Evolutionary conservation across 2,113 vertebrate genomes (phyloP), one percentile per base, ranked within the genome.

Genomic region (Eudyptes chrysolophus): DNA sequence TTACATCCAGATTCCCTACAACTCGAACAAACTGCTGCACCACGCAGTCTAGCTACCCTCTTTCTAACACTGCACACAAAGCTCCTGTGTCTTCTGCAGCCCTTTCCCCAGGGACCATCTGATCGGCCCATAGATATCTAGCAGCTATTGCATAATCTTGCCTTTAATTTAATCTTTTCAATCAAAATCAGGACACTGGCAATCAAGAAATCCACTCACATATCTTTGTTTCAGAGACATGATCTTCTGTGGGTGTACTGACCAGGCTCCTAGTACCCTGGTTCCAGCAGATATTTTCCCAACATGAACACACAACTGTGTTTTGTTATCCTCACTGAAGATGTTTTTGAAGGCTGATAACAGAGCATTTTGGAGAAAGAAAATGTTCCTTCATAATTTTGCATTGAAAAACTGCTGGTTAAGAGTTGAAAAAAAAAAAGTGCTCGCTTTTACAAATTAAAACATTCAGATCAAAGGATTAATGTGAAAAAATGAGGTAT

Each of bases 381-480:
- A 83, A 71, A 66, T 40, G 60, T 95, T 86, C 69, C 84, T 89
- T 51, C 30, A 1, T 40, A 8, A 27, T 68, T 89, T 96, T 95
- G 40, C 51, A 12, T 13, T 57, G 78, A 74, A 89, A 97, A 92
- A 76, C 26, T 71, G 17, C 7, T 48, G 18, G 36, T 95, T 96
- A 91, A 76, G 62, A 71, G 30, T 80, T 94, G 78, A 62, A 79
- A 84, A 75, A 85, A 13, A 13, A 70, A 62, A 74, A 87, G 13
- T 7, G 42, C 54, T 96, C 40, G 80, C 29, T 97, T 97, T 83
- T 34, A 30, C 69, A 85, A 40, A 65, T 79, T 81, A 93, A 94
- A 96, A 92, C 40, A 93, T 94, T 90, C 78, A 94, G 83, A 94
- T 95, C 95, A 97, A 95, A 97, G 81, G 78, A 96, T 94, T 91